phyloP scores from a whole-genome alignment of 2,797 vertebrate genomes.

The Trachops cirrhosus region DNA sequence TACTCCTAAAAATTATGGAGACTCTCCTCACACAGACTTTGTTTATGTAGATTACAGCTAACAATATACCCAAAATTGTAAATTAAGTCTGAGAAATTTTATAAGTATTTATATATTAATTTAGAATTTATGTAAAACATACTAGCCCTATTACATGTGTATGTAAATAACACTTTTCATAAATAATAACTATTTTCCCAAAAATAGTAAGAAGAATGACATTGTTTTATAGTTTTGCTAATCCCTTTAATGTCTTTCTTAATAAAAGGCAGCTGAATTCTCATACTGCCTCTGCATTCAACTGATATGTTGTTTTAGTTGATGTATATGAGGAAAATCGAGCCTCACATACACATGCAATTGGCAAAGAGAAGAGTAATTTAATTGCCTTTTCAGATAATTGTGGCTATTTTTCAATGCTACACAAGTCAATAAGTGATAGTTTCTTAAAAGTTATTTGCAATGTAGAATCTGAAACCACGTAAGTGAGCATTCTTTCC shows the following conservation, averaged over 20 bases:
- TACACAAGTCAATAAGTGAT: background rate
- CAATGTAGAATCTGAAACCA: background rate
- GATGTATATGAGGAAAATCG: background rate
- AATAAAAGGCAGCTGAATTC: background rate
- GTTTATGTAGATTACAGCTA: background rate
- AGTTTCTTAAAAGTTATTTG: conserved; percentile 1
- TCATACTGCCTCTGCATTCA: background rate
- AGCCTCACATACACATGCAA: background rate
- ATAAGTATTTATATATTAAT: background rate
- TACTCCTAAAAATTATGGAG: background rate
- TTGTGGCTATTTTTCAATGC: background rate
- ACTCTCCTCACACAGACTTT: background rate
- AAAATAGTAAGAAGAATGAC: background rate
- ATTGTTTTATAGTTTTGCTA: background rate
- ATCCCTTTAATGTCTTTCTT: background rate
- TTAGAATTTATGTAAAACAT: conserved; percentile 17
- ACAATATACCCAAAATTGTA: conserved; percentile 1
- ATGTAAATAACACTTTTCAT: conserved; percentile 22
- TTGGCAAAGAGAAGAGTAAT: background rate
- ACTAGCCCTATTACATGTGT: background rate
- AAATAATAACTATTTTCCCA: background rate
- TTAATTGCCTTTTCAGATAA: background rate
- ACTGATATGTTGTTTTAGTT: background rate
- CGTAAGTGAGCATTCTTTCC: background rate
- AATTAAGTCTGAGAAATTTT: conserved; percentile 21